phyloP scores from a whole-genome alignment of 2,113 vertebrate genomes.

The Dipodomys spectabilis region DNA sequence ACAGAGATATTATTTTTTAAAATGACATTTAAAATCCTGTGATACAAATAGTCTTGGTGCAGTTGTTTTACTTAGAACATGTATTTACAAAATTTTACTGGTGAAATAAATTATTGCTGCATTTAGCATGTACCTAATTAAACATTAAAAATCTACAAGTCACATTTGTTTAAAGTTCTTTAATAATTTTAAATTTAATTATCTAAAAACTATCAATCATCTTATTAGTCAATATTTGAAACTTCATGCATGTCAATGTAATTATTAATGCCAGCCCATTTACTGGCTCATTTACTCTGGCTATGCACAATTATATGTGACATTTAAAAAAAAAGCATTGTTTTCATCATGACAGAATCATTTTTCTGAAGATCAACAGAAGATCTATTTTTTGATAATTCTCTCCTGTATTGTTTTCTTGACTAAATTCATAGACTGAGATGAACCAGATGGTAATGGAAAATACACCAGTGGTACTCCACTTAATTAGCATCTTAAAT shows the following conservation, averaged over 20 bases:
- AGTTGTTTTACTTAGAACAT: constrained; percentile 73
- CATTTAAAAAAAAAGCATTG: constrained; percentile 84
- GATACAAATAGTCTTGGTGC: constrained; percentile 55
- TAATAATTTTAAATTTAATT: constrained; percentile 87
- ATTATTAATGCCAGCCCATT: constrained; percentile 87
- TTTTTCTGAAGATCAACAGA: constrained; percentile 86
- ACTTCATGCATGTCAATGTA: constrained; percentile 83
- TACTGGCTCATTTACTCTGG: constrained; percentile 87
- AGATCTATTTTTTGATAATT: constrained; percentile 84
- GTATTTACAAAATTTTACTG: constrained; percentile 73
- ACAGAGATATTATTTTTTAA: constrained; percentile 1
- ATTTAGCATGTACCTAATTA: constrained; percentile 87
- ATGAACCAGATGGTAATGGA: constrained; percentile 74
- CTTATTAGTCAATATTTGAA: constrained; percentile 89
- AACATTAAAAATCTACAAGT: constrained; percentile 84
- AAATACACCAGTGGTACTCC: constrained; percentile 77
- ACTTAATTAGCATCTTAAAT: constrained; percentile 81
- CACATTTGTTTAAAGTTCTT: constrained; percentile 85
- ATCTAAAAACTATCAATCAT: constrained; percentile 89
- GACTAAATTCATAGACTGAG: constrained; percentile 75
- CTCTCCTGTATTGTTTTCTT: constrained; percentile 79
- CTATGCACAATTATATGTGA: constrained; percentile 88
- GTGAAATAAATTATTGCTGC: constrained; percentile 83
- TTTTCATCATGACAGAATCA: constrained; percentile 84
- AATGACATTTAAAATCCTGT: constrained; percentile 64